Conservation (phyloP, 2,888 invertebrate species). For the Yponomeuta plumbellus region DNA sequence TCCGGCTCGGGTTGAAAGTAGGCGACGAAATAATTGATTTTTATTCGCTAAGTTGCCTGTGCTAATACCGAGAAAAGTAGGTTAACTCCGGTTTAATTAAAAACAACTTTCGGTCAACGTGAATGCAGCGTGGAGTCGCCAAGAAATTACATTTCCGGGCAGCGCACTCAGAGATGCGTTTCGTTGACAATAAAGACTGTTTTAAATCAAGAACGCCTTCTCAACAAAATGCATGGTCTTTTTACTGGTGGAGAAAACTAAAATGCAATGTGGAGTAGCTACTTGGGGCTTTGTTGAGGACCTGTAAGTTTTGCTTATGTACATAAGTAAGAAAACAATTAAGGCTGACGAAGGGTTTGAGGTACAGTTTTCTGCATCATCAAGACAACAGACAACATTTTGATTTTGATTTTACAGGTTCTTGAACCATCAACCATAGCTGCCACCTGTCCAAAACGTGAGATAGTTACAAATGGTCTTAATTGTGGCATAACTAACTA, state of each 20-base stretch:
- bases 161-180: not conserved
- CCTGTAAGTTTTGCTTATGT: too few relatives aligned
- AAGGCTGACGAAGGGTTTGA: too few relatives aligned
- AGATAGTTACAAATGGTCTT: too few relatives aligned
- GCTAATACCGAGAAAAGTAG: not conserved
- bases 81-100: not conserved
- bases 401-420: too few relatives aligned
- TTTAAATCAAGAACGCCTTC: not conserved
- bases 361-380: too few relatives aligned
- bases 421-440: too few relatives aligned
- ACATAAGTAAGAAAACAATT: too few relatives aligned
- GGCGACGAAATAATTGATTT: not conserved
- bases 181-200: conserved; percentile 1
- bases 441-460: too few relatives aligned
- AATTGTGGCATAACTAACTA: too few relatives aligned
- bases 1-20: not conserved
- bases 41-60: not conserved
- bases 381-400: too few relatives aligned
- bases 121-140: not conserved
- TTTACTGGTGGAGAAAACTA: not conserved
- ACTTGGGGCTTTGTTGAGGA: too few relatives aligned
- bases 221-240: not conserved
- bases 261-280: not conserved
- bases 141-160: not conserved
- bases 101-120: conserved; percentile 1